Base-by-base conservation (phyloP, 2,113 vertebrate species). In the Rhinoptilus africanus region DNA sequence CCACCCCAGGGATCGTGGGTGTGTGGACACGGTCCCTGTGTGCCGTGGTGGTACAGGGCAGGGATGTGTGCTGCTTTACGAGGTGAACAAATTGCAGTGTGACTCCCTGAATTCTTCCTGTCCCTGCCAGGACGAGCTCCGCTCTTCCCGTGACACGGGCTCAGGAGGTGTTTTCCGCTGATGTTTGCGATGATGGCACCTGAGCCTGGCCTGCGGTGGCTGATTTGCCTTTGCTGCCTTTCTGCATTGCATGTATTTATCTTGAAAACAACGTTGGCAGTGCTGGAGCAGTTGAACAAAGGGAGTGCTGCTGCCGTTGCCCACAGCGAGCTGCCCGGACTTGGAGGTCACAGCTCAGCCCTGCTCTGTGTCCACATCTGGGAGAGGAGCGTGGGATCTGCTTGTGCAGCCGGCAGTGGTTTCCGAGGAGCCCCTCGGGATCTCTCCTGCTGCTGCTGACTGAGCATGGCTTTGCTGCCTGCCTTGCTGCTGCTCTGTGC, bases 211-310 rank as follows among this genome's bases (percentile, higher is more conserved):
- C 47, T 15, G 24, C 30, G 4, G 53, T 5, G 17, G 26, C 54
- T 57, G 48, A 5, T 43, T 24, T n/a, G 20, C 51, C 53, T 73
- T 30, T 30, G 37, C 53, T 73, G 67, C 57, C 59, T 47, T 51
- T 59, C 59, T 59, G 37, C 23, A 9, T 50, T n/a, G 27, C 18
- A 2, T n/a, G 4, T n/a, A 4, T 75, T 53, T 43, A 7, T n/a
- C 30, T 35, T 32, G 39, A 32, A 32, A 75, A 48, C 8, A 30
- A 28, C 0, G 0, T 51, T 9, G 2, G n/a, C 11, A 12, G 47
- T 43, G 45, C 47, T 20, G 48, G 63, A 62, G 54, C 28, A 17
- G 39, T 5, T 23, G 60, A 41, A 14, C 1, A 3, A 50, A 5
- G 60, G 60, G 27, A 32, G n/a, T 18, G 24, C 45, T 62, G 64